Evolutionary conservation across 2,113 vertebrate species (phyloP).

Genomic region (Hemibagrus wyckioides): DNA sequence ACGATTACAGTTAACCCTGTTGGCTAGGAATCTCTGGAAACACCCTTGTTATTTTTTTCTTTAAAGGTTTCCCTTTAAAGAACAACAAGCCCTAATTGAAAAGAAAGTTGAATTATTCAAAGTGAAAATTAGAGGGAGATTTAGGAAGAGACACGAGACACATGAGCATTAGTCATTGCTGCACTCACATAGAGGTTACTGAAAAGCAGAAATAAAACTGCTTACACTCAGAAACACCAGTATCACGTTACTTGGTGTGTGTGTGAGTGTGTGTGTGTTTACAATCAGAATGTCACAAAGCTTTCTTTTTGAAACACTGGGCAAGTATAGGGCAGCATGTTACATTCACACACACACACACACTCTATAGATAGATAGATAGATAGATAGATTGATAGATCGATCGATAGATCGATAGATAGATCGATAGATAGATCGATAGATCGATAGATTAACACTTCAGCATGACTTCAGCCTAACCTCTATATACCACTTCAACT

Average conservation of each 20-base stretch:
- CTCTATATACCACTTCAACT: not conserved
- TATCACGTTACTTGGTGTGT: not conserved
- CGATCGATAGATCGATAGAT: no score
- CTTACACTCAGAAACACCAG: not conserved
- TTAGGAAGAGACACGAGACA: not conserved
- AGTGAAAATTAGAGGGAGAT: not conserved
- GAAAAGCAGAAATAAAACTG: constrained; percentile 30
- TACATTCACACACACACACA: no score
- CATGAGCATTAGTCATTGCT: constrained; percentile 6
- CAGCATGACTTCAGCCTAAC: not conserved
- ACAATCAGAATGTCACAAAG: not conserved
- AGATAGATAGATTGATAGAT: no score
- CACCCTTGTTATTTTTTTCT: not conserved
- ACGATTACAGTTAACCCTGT: not conserved
- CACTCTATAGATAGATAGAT: no score
- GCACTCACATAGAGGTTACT: not conserved
- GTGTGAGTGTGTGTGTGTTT: not conserved
- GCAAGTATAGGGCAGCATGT: not conserved
- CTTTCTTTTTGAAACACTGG: not conserved
- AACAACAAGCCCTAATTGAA: not conserved
- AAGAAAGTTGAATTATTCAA: not conserved
- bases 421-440: no score
- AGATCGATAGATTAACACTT: no score
- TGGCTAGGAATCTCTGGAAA: not conserved
- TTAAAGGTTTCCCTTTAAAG: not conserved